phyloP scores from a whole-genome alignment of 2,113 vertebrate genomes.

The Dasypus novemcinctus region DNA sequence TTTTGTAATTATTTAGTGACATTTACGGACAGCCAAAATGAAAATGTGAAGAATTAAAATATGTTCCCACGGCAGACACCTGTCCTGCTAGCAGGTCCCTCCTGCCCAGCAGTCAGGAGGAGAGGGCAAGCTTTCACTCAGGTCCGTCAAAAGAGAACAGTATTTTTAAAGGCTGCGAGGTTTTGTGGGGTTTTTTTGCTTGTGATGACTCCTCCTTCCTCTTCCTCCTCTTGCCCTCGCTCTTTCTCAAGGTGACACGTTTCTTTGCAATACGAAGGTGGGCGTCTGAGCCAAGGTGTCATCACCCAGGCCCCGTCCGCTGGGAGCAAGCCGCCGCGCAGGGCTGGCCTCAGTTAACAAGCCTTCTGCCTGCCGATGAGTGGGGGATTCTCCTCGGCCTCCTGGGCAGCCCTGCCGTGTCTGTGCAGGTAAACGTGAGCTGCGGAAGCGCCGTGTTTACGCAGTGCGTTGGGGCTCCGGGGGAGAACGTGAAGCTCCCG shows the following conservation, averaged over 20 bases:
- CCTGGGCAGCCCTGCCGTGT: background rate
- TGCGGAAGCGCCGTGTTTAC: background rate
- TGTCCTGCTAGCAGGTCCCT: fast-evolving
- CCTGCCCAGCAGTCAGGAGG: background rate
- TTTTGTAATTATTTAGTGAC: background rate
- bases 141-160: background rate
- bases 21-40: background rate
- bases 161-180: background rate
- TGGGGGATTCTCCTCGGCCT: background rate
- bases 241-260: too few species aligned
- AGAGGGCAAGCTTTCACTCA: background rate
- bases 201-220: background rate
- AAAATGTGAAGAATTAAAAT: background rate
- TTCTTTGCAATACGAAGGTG: background rate
- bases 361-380: background rate
- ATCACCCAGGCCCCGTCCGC: background rate
- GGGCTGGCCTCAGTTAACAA: background rate
- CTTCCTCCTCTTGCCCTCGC: background rate
- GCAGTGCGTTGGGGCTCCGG: fast-evolving
- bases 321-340: background rate
- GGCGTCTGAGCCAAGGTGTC: background rate
- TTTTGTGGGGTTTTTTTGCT: background rate
- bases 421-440: background rate
- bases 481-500: background rate
- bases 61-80: fast-evolving